phyloP scores from a whole-genome alignment of 1,140 invertebrate species.

The Drosophila malerkotliana region DNA sequence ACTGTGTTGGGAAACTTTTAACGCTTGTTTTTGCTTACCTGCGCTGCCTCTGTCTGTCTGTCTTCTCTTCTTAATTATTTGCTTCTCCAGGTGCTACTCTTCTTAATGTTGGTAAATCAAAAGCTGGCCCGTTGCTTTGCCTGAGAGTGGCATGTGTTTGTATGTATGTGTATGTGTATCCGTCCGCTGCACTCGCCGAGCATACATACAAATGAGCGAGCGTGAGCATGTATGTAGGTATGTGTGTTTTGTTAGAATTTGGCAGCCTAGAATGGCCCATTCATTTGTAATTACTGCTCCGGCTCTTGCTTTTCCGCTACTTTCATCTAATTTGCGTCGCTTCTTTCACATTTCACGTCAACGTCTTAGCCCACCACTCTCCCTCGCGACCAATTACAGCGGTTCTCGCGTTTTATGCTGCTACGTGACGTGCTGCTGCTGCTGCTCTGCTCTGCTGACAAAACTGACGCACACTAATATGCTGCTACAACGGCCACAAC shows the following conservation, averaged over 20 bases:
- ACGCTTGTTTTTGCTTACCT: constrained; percentile 62
- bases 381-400: constrained; percentile 7
- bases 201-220: neutral
- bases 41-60: constrained; percentile 26
- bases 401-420: constrained; percentile 62
- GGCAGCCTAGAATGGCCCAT: constrained; percentile 60
- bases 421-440: constrained; percentile 59
- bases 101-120: constrained; percentile 25
- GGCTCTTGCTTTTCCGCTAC: constrained; percentile 40
- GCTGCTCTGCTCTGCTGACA: constrained; percentile 8
- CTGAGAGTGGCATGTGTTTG: constrained; percentile 33
- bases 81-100: constrained; percentile 19
- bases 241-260: constrained; percentile 49
- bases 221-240: constrained; percentile 14
- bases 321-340: constrained; percentile 37
- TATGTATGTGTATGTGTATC: neutral
- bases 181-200: constrained; percentile 27
- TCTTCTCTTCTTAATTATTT: constrained; percentile 22
- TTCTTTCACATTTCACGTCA: constrained; percentile 42
- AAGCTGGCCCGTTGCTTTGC: constrained; percentile 25
- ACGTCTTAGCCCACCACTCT: neutral
- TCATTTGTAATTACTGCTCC: constrained; percentile 52
- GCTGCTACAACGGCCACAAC: constrained; percentile 33
- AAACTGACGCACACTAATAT: constrained; percentile 40
- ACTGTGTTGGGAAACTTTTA: constrained; percentile 37